phyloP scores from a whole-genome alignment of 2,888 invertebrate genomes.

The Dichetophora obliterata region DNA sequence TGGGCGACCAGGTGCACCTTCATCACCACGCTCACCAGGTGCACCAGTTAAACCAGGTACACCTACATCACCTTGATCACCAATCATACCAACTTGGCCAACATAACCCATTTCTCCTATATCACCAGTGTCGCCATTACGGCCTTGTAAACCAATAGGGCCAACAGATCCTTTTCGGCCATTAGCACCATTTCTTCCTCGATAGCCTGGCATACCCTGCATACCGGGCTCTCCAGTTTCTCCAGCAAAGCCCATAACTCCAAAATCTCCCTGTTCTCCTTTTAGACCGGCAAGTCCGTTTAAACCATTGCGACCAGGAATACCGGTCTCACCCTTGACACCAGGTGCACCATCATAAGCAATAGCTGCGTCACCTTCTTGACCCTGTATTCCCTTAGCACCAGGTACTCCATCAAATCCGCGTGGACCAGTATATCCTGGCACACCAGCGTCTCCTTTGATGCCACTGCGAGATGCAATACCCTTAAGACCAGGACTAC shows the following conservation, averaged over 20 bases:
- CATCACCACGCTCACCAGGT: constrained; percentile 72
- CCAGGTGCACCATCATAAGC: constrained; percentile 71
- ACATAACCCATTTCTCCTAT: constrained; percentile 64
- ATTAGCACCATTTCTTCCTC: constrained; percentile 70
- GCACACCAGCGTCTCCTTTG: constrained; percentile 74
- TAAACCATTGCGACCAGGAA: constrained; percentile 72
- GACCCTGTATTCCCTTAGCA: constrained; percentile 73
- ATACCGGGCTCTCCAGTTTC: constrained; percentile 71
- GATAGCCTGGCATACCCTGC: constrained; percentile 63
- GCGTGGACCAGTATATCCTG: constrained; percentile 70
- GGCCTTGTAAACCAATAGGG: constrained; percentile 70
- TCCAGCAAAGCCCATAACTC: constrained; percentile 73
- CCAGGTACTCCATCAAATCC: constrained; percentile 64
- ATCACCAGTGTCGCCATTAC: constrained; percentile 72
- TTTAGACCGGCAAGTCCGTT: constrained; percentile 71
- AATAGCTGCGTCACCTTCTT: constrained; percentile 73
- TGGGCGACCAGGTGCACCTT: constrained; percentile 68
- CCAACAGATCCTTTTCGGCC: constrained; percentile 70
- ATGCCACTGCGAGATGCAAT: constrained; percentile 75
- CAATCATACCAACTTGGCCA: constrained; percentile 72
- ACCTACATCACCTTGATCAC: constrained; percentile 72
- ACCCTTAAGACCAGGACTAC: constrained; percentile 70
- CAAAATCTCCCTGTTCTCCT: constrained; percentile 70
- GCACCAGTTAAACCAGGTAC: constrained; percentile 71
- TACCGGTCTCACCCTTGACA: constrained; percentile 75